Conservation (phyloP, 1,140 invertebrate species). For the Camponotus floridanus region DNA sequence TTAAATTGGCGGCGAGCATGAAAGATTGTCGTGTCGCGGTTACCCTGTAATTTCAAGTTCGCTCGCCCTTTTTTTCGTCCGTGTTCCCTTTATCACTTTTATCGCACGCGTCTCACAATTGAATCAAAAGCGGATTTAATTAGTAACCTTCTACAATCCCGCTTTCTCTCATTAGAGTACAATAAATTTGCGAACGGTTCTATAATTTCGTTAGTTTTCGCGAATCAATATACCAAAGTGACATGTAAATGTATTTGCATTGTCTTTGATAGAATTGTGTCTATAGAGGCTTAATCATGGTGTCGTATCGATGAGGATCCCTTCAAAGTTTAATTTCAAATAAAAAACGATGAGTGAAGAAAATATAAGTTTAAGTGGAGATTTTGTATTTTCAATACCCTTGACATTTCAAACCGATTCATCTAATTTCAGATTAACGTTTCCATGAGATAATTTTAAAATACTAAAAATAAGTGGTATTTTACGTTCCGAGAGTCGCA, state of each 20-base stretch:
- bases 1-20: conserved; percentile 60
- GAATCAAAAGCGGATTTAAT: conserved; percentile 62
- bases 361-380: conserved; percentile 6
- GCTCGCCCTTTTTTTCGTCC: conserved; percentile 50
- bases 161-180: conserved; percentile 37
- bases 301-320: background rate
- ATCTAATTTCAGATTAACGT: background rate
- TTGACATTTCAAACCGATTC: background rate
- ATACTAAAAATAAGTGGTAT: background rate
- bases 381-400: background rate
- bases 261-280: conserved; percentile 40
- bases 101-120: conserved; percentile 56
- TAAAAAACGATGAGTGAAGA: background rate
- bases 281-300: background rate
- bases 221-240: conserved; percentile 5
- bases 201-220: conserved; percentile 51
- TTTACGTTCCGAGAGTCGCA: background rate
- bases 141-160: conserved; percentile 36
- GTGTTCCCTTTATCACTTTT: conserved; percentile 53
- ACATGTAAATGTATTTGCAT: conserved; percentile 26
- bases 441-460: background rate
- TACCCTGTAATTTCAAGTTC: conserved; percentile 59
- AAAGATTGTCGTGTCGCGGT: conserved; percentile 50
- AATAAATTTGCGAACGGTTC: conserved; percentile 44
- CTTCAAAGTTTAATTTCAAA: conserved; percentile 8